Percentiles rank a stretch among this genome's conserved stretches.
These are phyloP conservation scores for Petrosia ficiformis DNA, from an alignment of 37 sponge, comb jelly and placozoan species.

Conservation along the genomic window DNA sequence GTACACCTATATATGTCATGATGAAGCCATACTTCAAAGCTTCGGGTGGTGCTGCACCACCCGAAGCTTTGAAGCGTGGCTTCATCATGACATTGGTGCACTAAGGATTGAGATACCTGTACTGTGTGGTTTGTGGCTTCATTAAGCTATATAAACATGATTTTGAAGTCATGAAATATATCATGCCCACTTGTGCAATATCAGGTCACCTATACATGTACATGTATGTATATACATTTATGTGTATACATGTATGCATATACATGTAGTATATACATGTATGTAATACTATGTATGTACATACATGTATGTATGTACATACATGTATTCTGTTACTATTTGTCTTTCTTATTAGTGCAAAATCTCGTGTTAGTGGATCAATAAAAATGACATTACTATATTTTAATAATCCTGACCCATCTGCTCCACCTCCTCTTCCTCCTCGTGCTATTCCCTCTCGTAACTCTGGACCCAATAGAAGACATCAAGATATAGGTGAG, in stretches of 20 bases:
- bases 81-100: too few relatives aligned
- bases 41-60: too few relatives aligned
- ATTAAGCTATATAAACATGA: too few relatives aligned
- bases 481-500: background rate
- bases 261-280: background rate
- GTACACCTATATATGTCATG: too few relatives aligned
- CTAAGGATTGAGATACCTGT: too few relatives aligned
- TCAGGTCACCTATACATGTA: too few relatives aligned
- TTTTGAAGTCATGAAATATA: too few relatives aligned
- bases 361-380: slow-evolving; percentile 51
- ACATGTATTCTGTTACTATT: too few relatives aligned
- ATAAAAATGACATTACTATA: slow-evolving; percentile 55
- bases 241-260: background rate
- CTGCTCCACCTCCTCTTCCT: background rate
- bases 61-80: too few relatives aligned
- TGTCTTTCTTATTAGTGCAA: slow-evolving; percentile 15
- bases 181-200: too few relatives aligned
- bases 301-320: background rate
- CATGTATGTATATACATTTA: background rate
- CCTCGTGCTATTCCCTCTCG: background rate
- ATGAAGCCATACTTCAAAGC: too few relatives aligned
- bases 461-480: background rate
- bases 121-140: too few relatives aligned
- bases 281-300: background rate
- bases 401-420: slow-evolving; percentile 32